Evolutionary conservation across 2,888 invertebrate genomes (phyloP), one percentile per base, ranked within the genome.

Genomic region (Macrophya alboannulata): DNA sequence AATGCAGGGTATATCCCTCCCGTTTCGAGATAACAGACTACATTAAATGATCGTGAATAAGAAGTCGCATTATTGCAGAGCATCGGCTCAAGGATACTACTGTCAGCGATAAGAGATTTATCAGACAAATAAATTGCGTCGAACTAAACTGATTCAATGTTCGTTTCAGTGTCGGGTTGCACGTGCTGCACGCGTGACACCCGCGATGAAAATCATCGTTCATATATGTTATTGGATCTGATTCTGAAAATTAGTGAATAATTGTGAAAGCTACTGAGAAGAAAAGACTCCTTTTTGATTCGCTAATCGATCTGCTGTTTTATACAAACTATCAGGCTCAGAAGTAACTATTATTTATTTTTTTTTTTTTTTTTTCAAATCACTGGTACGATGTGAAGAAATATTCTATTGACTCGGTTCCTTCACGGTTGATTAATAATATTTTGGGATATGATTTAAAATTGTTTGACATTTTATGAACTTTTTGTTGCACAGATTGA

Each of bases 91-190:
- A 74, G 43, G 25, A 45, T 74, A 74, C 21, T 74, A 45, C n/a
- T 12, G 72, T 74, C 10, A 74, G 45, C 72, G 21, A 74, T 74
- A 9, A 45, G 21, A 74, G 43, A 74, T 74, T 74, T 74, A 74
- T 74, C 21, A 43, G 17, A 9, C 71, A 71, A 71, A 71, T 4
- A 71, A n/a, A 74, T 43, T 45, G 45, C 72, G 72, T 74, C 43
- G 72, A 74, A 74, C 71, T 68, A 1, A 71, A 31, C 21, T 21
- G 21, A 45, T 74, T 45, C n/a, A 68, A 45, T 21, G 21, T 74
- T 40, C 21, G 45, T 21, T 45, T 43, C 10, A 45, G 72, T 21
- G 21, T 45, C 21, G n/a, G 25, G 17, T 45, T 74, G 45, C 72
- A 74, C 72, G 72, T 40, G 45, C 40, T n/a, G 72, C 21, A 25